Evolutionary conservation across 2,797 vertebrate genomes (phyloP).

Genomic region (Rhabdomys pumilio): DNA sequence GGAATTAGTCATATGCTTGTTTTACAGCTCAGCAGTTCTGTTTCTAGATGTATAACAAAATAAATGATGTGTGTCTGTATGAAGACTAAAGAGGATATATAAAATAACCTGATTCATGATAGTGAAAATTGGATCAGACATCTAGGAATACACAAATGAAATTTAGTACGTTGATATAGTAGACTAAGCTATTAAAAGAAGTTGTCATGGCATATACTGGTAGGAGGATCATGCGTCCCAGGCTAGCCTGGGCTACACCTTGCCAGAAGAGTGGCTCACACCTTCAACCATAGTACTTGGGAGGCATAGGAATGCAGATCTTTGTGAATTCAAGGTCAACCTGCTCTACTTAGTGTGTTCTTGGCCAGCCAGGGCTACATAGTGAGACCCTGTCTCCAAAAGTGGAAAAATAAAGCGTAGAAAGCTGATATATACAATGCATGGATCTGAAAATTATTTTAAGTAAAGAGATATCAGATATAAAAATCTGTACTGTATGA

Average conservation of each 20-base stretch:
- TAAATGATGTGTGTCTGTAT: constrained; percentile 14
- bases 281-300: not conserved
- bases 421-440: not conserved
- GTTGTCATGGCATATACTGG: not conserved
- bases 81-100: constrained; percentile 49
- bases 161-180: not conserved
- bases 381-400: not conserved
- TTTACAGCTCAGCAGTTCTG: not conserved
- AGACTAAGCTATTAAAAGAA: not conserved
- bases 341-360: not conserved
- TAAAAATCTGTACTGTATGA: not conserved
- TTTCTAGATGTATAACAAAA: constrained; percentile 24
- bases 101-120: constrained; percentile 35
- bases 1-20: constrained; percentile 9
- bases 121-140: not conserved
- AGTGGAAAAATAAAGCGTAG: too few relatives aligned
- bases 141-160: constrained; percentile 18
- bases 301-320: too few relatives aligned
- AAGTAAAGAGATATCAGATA: constrained; percentile 18
- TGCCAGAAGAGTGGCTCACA: not conserved
- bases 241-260: not conserved
- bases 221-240: too few relatives aligned
- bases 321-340: not conserved
- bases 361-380: not conserved
- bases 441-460: constrained; percentile 25